Conservation (phyloP, 1,140 invertebrate species). For the Eulimnadia texana region DNA sequence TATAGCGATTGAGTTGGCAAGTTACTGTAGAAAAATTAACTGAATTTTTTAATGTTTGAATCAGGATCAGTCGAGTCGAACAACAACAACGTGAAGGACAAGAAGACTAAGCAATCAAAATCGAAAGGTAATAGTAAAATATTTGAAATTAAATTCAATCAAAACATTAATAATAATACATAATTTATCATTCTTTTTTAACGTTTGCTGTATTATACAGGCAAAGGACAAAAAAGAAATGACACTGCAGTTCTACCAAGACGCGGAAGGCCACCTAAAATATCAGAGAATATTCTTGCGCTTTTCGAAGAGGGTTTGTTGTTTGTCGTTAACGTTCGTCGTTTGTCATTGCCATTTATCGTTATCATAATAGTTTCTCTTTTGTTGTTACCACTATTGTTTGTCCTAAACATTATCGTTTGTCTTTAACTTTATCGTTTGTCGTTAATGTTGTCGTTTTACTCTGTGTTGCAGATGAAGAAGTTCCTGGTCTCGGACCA, state of each 20-base stretch:
- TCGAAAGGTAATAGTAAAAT: neutral
- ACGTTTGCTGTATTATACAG: neutral
- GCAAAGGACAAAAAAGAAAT: neutral
- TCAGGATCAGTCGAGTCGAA: neutral
- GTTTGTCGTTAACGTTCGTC: no score
- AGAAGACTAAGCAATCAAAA: no score
- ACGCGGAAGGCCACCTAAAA: conserved; percentile 2
- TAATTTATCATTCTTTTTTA: no score
- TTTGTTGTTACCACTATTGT: no score
- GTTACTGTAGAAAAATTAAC: neutral
- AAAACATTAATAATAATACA: neutral
- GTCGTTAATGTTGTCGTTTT: neutral
- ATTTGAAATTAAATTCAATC: neutral
- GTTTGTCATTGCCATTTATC: no score
- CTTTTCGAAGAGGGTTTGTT: conserved; percentile 5
- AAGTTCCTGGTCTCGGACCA: conserved; percentile 8
- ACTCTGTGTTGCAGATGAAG: neutral
- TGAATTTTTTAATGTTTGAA: neutral
- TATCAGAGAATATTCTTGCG: neutral
- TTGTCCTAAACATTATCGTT: no score
- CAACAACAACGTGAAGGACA: neutral
- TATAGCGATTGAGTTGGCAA: no score
- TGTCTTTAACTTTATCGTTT: no score
- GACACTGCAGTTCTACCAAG: neutral
- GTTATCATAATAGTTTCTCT: no score